A percentile compares a stretch with the other conserved stretches of the same genome.
These are phyloP conservation scores for Naja naja DNA, from an alignment of 2,113 vertebrate species.

Conservation along the genomic window DNA sequence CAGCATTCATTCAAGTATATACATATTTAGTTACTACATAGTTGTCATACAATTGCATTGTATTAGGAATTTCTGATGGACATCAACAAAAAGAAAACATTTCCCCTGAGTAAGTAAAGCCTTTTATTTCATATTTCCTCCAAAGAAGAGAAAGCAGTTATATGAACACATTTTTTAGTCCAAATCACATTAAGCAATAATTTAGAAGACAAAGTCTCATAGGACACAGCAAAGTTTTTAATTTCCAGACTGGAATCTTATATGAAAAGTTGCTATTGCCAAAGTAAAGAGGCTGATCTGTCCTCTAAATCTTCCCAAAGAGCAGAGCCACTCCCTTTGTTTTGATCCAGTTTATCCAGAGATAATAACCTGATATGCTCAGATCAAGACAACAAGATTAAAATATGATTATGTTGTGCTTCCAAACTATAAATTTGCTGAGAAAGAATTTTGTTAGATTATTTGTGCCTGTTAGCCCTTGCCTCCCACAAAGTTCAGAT, in stretches of 20 bases:
- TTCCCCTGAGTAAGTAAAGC: not conserved
- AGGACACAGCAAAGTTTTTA: not conserved
- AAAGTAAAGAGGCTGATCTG: slow-evolving; percentile 8
- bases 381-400: not conserved
- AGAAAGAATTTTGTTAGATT: not conserved
- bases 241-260: slow-evolving; percentile 10
- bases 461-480: not conserved
- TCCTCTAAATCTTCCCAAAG: slow-evolving; percentile 4
- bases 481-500: not conserved
- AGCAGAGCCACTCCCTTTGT: not conserved
- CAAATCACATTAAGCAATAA: not conserved
- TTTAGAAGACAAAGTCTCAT: slow-evolving; percentile 21
- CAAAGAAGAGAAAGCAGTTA: slow-evolving; percentile 1
- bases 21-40: not conserved
- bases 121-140: not conserved
- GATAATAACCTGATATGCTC: not conserved
- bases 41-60: not conserved
- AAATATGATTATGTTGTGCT: not conserved
- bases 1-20: not conserved
- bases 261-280: slow-evolving; percentile 9
- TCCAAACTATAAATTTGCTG: not conserved
- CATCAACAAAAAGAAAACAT: not conserved
- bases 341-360: not conserved
- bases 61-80: not conserved
- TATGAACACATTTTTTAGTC: slow-evolving; percentile 11